Evolutionary conservation across 2,797 vertebrate species (phyloP).

Genomic region (Pelodytes ibericus): DNA sequence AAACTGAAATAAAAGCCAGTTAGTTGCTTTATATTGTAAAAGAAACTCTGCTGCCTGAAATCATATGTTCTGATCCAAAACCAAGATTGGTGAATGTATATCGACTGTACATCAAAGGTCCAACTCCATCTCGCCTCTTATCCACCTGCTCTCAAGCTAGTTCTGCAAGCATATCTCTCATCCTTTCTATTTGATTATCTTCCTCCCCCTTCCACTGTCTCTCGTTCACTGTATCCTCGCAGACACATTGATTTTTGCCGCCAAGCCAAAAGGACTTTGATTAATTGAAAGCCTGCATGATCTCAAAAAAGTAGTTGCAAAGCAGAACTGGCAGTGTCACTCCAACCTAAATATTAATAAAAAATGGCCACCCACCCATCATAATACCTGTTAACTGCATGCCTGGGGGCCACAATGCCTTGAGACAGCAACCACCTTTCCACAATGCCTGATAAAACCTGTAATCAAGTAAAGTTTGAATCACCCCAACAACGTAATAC

Average conservation of each 20-base stretch:
- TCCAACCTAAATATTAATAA: constrained; percentile 31
- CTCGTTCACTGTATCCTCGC: constrained; percentile 47
- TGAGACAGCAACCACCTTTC: background rate
- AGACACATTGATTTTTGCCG: constrained; percentile 57
- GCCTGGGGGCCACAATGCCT: background rate
- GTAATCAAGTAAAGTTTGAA: too few species aligned
- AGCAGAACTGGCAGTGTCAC: constrained; percentile 41
- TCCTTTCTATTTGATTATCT: constrained; percentile 51
- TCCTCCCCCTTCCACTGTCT: constrained; percentile 17
- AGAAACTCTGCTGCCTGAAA: background rate
- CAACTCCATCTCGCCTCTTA: background rate
- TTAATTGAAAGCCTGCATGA: constrained; percentile 56
- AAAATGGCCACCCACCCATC: background rate
- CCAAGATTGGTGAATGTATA: constrained; percentile 2
- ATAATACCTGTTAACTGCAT: background rate
- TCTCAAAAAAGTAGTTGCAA: constrained; percentile 49
- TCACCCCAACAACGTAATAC: too few species aligned
- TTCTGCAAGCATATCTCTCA: constrained; percentile 33
- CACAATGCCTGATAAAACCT: too few species aligned
- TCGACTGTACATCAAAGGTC: background rate
- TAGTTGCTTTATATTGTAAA: constrained; percentile 7
- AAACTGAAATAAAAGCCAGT: background rate
- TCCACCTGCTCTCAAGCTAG: background rate
- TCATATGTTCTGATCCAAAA: constrained; percentile 12
- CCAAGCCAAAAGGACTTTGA: constrained; percentile 56